Evolutionary conservation across 2,888 invertebrate genomes (phyloP).

Genomic region (Drosophila fulvimacula): DNA sequence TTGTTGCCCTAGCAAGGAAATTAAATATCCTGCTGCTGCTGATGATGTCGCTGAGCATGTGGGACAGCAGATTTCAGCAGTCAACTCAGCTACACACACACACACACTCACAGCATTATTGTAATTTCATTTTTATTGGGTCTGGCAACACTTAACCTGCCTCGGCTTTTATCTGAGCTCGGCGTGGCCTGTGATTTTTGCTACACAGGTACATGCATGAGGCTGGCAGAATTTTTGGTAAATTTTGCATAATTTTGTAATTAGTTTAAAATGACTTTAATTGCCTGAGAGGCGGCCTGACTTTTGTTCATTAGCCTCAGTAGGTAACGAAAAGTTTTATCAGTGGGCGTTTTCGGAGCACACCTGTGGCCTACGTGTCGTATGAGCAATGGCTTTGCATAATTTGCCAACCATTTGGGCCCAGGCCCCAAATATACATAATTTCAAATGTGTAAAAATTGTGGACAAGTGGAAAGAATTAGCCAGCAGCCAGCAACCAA

Average conservation of each 20-base stretch:
- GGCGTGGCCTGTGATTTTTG: slow-evolving; percentile 29
- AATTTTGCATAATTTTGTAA: slow-evolving; percentile 73
- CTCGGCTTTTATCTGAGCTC: slow-evolving; percentile 31
- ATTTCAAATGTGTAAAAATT: slow-evolving; percentile 5
- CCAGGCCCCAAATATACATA: background rate
- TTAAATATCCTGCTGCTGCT: slow-evolving; percentile 67
- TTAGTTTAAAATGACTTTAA: slow-evolving; percentile 64
- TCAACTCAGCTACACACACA: background rate
- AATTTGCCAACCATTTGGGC: slow-evolving; percentile 31
- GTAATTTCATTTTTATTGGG: slow-evolving; percentile 38
- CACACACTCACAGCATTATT: slow-evolving; percentile 19
- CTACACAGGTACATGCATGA: slow-evolving; percentile 32
- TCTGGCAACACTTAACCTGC: slow-evolving; percentile 6
- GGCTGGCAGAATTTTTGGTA: slow-evolving; percentile 31
- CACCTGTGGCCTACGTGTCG: slow-evolving; percentile 40
- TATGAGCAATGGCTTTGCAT: slow-evolving; percentile 46
- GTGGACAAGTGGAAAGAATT: background rate
- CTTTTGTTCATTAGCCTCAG: slow-evolving; percentile 34
- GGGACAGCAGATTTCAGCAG: background rate
- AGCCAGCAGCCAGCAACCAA: too few species aligned
- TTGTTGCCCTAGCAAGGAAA: slow-evolving; percentile 55
- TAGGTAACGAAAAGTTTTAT: slow-evolving; percentile 47
- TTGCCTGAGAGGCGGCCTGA: slow-evolving; percentile 40
- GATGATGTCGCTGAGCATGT: background rate
- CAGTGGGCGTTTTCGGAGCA: slow-evolving; percentile 29